Base-by-base conservation (phyloP, 2,888 invertebrate genomes). In the Meta bourneti region DNA sequence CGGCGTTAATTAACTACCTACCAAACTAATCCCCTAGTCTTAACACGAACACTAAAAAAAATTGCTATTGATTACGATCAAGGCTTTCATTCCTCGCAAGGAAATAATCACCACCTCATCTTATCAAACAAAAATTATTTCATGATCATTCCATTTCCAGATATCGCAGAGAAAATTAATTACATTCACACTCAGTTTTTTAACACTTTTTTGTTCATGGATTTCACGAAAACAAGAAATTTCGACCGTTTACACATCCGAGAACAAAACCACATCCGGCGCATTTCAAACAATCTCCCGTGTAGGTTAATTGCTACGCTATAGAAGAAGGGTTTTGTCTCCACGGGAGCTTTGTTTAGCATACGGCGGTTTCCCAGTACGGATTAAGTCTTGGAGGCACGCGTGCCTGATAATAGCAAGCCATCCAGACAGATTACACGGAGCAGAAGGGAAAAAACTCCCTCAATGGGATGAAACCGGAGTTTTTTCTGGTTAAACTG, bases 351-450 rank as follows among this genome's bases (percentile, higher is more conserved):
- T 86, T 91, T 91, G 70, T 91, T 91, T 88, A 91, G 71, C 88
- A 84, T 34, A 75, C 84, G 79, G 88, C 34, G 91, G 91, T 91
- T 91, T 91, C 84, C 83, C 88, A 83, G 80, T 34, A 61, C 16
- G 88, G 91, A 91, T 89, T 91, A 89, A 74, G 51, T 75, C 69
- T n/a, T 8, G 48, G n/a, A 54, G 70, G 69, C 82, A 78, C 34
- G 78, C 77, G 72, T 4, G 16, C 87, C 87, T 83, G 70, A 91
- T 91, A 91, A 86, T 87, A 83, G 72, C 72, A 16, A 91, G 87
- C 91, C 91, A 90, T 90, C 86, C 86, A 90, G 81, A 83, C 87
- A 91, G 88, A 88, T 89, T 91, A 91, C 72, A 83, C 61, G 34
- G 20, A 72, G 48, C 71, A 69, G 52, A 19, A 69, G 11, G 49